Evolutionary conservation across 2,888 invertebrate genomes (phyloP).

Genomic region (Zygothrica quintamaculata): DNA sequence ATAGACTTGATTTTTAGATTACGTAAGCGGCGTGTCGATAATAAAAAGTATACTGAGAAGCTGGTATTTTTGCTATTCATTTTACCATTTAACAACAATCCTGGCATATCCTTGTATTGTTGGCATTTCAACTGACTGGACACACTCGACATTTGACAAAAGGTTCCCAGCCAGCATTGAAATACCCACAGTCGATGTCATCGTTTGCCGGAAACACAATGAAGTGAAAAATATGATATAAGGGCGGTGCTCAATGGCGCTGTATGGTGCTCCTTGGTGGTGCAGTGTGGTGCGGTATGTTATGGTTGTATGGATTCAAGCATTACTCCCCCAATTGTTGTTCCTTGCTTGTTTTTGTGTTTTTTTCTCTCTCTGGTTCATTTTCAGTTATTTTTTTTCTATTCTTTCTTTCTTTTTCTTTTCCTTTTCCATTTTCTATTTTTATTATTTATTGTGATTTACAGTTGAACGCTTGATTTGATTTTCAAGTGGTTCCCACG

Average conservation of each 20-base stretch:
- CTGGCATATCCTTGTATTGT: conserved; percentile 30
- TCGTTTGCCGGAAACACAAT: conserved; percentile 72
- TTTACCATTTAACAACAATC: too few species aligned
- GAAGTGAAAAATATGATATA: conserved; percentile 77
- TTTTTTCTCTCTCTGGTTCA: neutral
- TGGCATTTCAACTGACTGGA: conserved; percentile 48
- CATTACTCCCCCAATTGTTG: conserved; percentile 30
- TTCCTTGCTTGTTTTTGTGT: conserved; percentile 11
- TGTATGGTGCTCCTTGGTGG: neutral
- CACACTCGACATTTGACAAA: conserved; percentile 73
- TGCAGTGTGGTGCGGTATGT: neutral
- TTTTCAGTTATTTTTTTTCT: conserved; percentile 77
- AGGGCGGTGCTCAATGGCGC: too few species aligned
- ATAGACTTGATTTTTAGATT: conserved; percentile 45
- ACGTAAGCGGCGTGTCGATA: conserved; percentile 72
- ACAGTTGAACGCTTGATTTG: conserved; percentile 84
- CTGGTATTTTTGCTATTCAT: conserved; percentile 3
- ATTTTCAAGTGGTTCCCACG: conserved; percentile 82
- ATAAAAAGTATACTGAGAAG: too few species aligned
- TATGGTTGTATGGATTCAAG: neutral
- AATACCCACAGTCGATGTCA: conserved; percentile 17
- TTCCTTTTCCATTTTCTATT: conserved; percentile 32
- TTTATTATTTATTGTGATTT: conserved; percentile 83
- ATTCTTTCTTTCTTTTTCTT: conserved; percentile 1
- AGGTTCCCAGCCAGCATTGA: conserved; percentile 19